Evolutionary conservation across 1,140 invertebrate genomes (phyloP).

Genomic region (Aphelenchoides besseyi): DNA sequence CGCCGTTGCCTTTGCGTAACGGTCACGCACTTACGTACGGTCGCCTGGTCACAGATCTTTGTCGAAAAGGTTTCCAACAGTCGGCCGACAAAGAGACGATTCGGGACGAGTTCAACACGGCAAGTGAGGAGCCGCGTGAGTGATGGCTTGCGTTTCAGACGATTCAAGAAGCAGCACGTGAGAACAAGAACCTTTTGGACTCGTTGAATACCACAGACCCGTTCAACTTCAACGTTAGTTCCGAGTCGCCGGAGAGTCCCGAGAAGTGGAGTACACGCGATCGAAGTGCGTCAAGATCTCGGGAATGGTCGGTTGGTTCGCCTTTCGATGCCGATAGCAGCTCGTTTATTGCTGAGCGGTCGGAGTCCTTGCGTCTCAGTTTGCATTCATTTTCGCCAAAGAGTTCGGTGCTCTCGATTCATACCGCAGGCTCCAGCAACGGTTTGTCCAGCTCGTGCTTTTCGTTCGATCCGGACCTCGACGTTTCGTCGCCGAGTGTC

Average conservation of each 20-base stretch:
- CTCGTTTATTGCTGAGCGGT: too few species aligned
- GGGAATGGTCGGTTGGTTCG: too few species aligned
- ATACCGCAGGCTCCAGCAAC: too few species aligned
- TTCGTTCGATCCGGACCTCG: too few species aligned
- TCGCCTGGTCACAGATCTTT: not conserved
- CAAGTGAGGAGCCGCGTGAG: not conserved
- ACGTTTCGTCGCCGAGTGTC: too few species aligned
- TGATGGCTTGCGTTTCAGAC: not conserved
- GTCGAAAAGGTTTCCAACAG: not conserved
- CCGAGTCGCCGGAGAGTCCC: constrained; percentile 3
- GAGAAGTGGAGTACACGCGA: too few species aligned
- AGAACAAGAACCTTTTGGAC: not conserved
- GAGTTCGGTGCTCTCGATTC: too few species aligned
- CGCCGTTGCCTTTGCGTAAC: not conserved
- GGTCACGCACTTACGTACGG: not conserved
- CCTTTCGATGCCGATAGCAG: too few species aligned
- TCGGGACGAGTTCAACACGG: not conserved
- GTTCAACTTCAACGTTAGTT: not conserved
- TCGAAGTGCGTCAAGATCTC: too few species aligned
- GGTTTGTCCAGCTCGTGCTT: too few species aligned
- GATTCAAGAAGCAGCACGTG: not conserved
- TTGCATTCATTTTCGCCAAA: too few species aligned
- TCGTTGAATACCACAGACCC: not conserved
- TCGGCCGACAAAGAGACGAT: not conserved
- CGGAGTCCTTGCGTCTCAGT: too few species aligned